Percentiles rank a stretch among this genome's conserved stretches.
phyloP scores from a whole-genome alignment of 1,140 invertebrate species.

The Lordiphosa stackelbergi region DNA sequence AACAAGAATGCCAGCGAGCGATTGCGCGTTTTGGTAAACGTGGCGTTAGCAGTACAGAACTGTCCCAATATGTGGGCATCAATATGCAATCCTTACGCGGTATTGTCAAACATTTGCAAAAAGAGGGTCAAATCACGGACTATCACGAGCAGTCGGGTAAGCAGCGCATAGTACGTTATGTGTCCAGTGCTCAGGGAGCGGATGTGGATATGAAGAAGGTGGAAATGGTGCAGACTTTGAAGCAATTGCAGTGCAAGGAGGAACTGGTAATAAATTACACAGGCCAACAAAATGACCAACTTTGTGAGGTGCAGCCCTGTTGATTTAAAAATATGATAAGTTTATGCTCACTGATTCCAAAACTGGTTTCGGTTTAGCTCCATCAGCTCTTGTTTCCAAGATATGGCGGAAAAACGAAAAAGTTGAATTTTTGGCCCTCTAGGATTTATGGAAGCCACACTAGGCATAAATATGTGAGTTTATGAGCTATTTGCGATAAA shows the following conservation, averaged over 20 bases:
- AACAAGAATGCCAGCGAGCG: constrained; percentile 49
- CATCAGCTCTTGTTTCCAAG: no score
- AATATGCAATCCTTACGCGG: constrained; percentile 35
- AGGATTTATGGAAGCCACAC: no score
- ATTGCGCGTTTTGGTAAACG: constrained; percentile 51
- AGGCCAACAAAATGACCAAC: no score
- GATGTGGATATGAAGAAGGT: constrained; percentile 8
- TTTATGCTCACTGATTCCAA: no score
- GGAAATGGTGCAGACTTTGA: constrained; percentile 10
- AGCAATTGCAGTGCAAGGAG: constrained; percentile 44
- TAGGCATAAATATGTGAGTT: no score
- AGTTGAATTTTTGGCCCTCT: no score
- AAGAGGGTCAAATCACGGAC: constrained; percentile 25
- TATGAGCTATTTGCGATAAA: no score
- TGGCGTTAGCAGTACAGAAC: constrained; percentile 47
- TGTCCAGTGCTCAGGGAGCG: constrained; percentile 18
- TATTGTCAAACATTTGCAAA: constrained; percentile 36
- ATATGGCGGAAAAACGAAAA: no score
- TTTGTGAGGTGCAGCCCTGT: no score
- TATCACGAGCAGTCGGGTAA: constrained; percentile 58
- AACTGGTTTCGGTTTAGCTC: no score
- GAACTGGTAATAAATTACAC: no score
- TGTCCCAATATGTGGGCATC: constrained; percentile 42
- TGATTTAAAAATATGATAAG: no score
- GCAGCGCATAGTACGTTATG: constrained; percentile 39